phyloP scores from a whole-genome alignment of 53 echinoderm and acorn worm genomes.

The Temnopleurus reevesii region DNA sequence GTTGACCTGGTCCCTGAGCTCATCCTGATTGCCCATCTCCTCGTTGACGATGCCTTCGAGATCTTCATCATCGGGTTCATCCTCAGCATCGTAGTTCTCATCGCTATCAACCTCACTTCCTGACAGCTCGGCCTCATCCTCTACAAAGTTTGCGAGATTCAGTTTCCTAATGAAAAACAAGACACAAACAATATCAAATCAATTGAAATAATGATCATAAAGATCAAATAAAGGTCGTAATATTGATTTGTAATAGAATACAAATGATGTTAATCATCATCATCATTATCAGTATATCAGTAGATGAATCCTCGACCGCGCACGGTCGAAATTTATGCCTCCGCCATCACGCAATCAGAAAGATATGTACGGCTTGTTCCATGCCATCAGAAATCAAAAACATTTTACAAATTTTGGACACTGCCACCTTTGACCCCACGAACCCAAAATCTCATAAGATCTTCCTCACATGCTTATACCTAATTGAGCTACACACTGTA shows the following conservation, averaged over 20 bases:
- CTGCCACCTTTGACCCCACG: too few relatives aligned
- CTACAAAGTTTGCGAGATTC: constrained; percentile 67
- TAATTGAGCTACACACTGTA: too few relatives aligned
- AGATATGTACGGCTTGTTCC: too few relatives aligned
- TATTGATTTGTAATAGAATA: neutral
- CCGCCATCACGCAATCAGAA: too few relatives aligned
- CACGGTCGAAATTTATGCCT: too few relatives aligned
- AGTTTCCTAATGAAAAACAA: constrained; percentile 7
- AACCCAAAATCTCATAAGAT: too few relatives aligned
- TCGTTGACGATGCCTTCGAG: constrained; percentile 70
- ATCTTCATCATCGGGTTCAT: constrained; percentile 74
- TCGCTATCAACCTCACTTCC: constrained; percentile 94
- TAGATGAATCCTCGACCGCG: too few relatives aligned
- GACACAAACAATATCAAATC: neutral
- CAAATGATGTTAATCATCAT: too few relatives aligned
- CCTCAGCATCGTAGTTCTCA: constrained; percentile 93
- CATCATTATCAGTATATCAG: too few relatives aligned
- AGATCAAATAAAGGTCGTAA: neutral
- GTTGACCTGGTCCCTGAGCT: constrained; percentile 84
- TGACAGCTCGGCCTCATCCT: constrained; percentile 92
- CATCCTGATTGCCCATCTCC: constrained; percentile 74
- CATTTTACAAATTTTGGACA: too few relatives aligned
- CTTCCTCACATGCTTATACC: too few relatives aligned
- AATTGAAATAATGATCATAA: neutral
- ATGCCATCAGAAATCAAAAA: too few relatives aligned